Conservation (phyloP, 2,797 vertebrate genomes). For the Triplophysa bombifrons region DNA sequence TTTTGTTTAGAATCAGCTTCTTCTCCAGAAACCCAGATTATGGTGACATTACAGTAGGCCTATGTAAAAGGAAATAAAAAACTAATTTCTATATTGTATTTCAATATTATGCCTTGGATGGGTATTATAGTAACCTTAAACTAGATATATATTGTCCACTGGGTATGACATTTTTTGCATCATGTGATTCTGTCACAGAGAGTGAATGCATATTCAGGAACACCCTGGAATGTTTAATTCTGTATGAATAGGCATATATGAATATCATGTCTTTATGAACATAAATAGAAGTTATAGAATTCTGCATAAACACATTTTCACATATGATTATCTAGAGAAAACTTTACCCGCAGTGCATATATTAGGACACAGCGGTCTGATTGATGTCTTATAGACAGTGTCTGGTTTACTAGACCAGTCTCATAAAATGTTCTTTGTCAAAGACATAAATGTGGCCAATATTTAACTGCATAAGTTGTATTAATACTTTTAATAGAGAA, state of each 20-base stretch:
- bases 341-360: too few species aligned
- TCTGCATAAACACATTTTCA: neutral
- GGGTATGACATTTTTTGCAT: neutral
- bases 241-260: neutral
- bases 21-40: neutral
- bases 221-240: neutral
- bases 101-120: too few species aligned
- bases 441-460: too few species aligned
- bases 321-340: too few species aligned
- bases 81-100: too few species aligned
- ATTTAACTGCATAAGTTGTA: too few species aligned
- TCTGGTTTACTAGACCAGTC: neutral
- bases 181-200: neutral
- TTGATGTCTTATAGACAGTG: neutral
- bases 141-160: neutral
- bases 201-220: neutral
- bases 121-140: too few species aligned
- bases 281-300: neutral
- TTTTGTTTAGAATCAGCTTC: slow-evolving; percentile 1
- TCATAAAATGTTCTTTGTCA: neutral
- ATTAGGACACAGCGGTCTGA: too few species aligned
- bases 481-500: too few species aligned
- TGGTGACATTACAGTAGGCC: neutral
- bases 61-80: neutral
- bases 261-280: neutral